Evolutionary conservation across 2,888 invertebrate genomes (phyloP), one percentile per base, ranked within the genome.

Genomic region (Eupeodes latifasciatus): DNA sequence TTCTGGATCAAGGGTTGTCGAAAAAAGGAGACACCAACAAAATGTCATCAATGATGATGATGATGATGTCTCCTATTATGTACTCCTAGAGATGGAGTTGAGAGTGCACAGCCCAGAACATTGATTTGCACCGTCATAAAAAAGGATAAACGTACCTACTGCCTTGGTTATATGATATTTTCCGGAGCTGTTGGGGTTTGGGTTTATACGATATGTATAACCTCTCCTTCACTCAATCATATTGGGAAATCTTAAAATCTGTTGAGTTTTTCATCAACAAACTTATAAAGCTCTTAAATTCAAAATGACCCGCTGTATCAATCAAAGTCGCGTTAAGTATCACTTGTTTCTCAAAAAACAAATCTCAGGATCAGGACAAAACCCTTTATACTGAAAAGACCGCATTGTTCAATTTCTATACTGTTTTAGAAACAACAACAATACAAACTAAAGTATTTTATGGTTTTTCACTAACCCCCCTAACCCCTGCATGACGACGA

Each of bases 301-400:
- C 55, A 40, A 55, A 71, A 55, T 71, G 71, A 71, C 40, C 55
- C 40, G 40, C 66, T 27, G 71, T 71, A 71, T 71, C 71, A 71
- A 71, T 71, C 71, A 71, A 71, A 71, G 71, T 71, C 55, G 71
- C 55, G 71, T 71, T 71, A 71, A 71, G 55, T 55, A 71, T 71
- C 55, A 55, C 55, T 71, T 71, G 71, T 71, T 71, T 55, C 55
- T 27, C 36, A 44, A 44, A 44, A 36, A 71, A 27, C 27, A 27
- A 71, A 55, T 71, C 71, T 71, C 12, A 11, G 71, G 71, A 55
- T 71, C 71, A 71, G 40, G 71, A 55, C 40, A 71, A 27, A 27
- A 10, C 19, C 44, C 12, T 1, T 10, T 27, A 47, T 19, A 44
- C 40, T 40, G 0, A 40, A 40, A 9, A 5, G 40, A 40, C 44